phyloP scores from a whole-genome alignment of 2,113 vertebrate genomes.

The Bucco capensis region DNA sequence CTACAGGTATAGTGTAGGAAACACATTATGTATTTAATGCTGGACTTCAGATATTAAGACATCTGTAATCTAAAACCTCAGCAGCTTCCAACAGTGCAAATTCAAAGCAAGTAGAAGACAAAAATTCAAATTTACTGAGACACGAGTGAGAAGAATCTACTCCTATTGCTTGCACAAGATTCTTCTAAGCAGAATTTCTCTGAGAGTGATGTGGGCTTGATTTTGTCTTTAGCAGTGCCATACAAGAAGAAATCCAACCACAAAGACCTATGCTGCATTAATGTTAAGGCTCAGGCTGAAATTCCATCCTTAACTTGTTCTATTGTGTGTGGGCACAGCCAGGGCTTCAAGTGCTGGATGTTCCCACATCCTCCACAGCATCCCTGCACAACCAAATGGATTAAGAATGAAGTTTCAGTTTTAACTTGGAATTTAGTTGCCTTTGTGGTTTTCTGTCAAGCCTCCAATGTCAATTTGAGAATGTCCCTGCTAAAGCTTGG shows the following conservation, averaged over 20 bases:
- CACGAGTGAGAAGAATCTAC: neutral
- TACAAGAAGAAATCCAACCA: slow-evolving; percentile 3
- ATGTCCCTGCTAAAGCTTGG: neutral
- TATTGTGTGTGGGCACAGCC: neutral
- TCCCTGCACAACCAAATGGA: neutral
- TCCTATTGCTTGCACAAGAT: neutral
- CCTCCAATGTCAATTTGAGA: neutral
- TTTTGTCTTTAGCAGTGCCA: neutral
- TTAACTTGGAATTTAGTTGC: neutral
- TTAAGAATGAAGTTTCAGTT: neutral
- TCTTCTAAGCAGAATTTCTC: neutral
- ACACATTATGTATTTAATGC: neutral
- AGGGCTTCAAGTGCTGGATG: neutral
- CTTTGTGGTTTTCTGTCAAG: slow-evolving; percentile 11
- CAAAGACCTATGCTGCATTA: neutral
- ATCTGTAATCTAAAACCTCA: neutral
- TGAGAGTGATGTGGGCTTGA: neutral
- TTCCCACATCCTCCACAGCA: neutral
- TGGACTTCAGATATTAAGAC: neutral
- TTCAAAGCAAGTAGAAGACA: neutral
- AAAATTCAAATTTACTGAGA: neutral
- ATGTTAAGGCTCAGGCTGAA: neutral
- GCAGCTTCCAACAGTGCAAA: neutral
- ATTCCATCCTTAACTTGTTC: slow-evolving; percentile 25
- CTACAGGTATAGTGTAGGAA: neutral